A percentile compares a stretch with the other conserved stretches of the same genome.
Evolutionary conservation across 2,888 invertebrate genomes (phyloP).

Genomic region (Caenorhabditis sinica): DNA sequence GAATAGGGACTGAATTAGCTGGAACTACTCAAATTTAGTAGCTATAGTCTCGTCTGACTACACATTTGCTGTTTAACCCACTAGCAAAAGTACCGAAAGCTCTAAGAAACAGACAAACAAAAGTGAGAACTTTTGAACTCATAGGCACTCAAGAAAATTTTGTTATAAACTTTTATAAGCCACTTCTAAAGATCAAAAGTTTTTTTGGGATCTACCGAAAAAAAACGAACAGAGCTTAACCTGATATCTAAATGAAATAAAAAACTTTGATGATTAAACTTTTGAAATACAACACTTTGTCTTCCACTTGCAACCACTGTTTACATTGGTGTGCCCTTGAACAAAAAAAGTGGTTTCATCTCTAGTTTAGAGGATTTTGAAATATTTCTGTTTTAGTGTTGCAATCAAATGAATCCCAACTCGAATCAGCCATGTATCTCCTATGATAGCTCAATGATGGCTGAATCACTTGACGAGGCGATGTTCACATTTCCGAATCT

Average conservation of each 20-base stretch:
- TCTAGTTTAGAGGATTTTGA: constrained; percentile 23
- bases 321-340: constrained; percentile 50
- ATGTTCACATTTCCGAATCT: constrained; percentile 73
- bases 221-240: neutral
- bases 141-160: constrained; percentile 8
- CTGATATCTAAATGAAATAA: neutral
- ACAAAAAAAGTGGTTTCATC: constrained; percentile 2
- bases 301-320: constrained; percentile 37
- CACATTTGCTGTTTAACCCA: constrained; percentile 20
- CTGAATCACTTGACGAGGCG: constrained; percentile 71
- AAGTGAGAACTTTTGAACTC: constrained; percentile 32
- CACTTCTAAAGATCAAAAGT: no score
- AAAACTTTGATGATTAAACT: constrained; percentile 17
- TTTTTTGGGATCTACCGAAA: no score
- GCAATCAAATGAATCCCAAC: neutral
- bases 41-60: neutral
- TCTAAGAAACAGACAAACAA: constrained; percentile 24
- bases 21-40: neutral
- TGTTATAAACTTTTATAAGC: constrained; percentile 1
- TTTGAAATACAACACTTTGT: constrained; percentile 8
- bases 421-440: constrained; percentile 59
- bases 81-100: constrained; percentile 6
- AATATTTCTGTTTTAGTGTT: constrained; percentile 41
- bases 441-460: constrained; percentile 70
- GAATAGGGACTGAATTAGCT: no score